Evolutionary conservation across 2,888 invertebrate genomes (phyloP), one percentile per base, ranked within the genome.

Genomic region (Disparrhopalites patrizii): DNA sequence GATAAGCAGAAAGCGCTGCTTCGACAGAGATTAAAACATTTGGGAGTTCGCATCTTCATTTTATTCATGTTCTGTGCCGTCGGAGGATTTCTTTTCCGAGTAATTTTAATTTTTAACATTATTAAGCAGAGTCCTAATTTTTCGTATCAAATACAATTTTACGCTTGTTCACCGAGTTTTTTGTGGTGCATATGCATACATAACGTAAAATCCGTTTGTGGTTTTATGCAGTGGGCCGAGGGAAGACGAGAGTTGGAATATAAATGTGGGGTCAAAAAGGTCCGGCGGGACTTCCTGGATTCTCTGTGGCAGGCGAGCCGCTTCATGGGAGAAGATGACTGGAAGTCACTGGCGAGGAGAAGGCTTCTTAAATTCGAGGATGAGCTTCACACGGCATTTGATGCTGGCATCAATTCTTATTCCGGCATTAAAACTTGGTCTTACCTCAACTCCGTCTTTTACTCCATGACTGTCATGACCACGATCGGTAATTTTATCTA

Each of bases 401-500:
- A 91, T 77, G 87, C 90, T 25, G 93, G 92, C 0, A 85, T 93
- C 68, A 89, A 87, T 27, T 86, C 89, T 0, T 91, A 90, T 78
- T 90, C 91, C 70, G 92, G 91, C 1, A 88, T 89, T 77, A 86
- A 86, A 77, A 87, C 90, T 23, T 93, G 93, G 91, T 91, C 87
- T 77, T 93, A 93, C 79, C 83, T 92, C 79, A 93, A 93, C 78
- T 88, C 90, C 23, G 86, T 93, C 73, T 85, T 91, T 68, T 94
- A 90, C 81, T 90, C 90, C 78, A 82, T 93, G 80, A 91, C 92
- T 73, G 85, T 93, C 76, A 84, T 93, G 77, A 90, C 93, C 61
- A 93, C 91, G 54, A 92, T 93, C 81, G 93, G 93, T 92, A 86
- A 51, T 13, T n/a, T n/a, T n/a, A n/a, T n/a, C n/a, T n/a, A n/a